A percentile compares a stretch with the other conserved stretches of the same genome.
Conservation (phyloP, 2,113 vertebrate genomes). For the Oriolus oriolus region DNA sequence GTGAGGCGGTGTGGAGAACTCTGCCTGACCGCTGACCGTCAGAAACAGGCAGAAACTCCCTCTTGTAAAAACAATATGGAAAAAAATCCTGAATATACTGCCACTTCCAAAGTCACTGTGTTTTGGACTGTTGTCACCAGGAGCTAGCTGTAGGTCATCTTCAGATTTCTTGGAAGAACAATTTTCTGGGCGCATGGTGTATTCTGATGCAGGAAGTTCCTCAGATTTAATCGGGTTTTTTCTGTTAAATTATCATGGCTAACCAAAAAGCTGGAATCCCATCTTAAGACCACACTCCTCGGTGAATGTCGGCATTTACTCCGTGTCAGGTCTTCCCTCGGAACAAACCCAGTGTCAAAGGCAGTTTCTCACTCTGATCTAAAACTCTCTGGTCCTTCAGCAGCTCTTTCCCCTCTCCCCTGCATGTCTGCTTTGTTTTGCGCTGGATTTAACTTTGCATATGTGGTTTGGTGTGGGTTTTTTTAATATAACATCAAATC, state of each 20-base stretch:
- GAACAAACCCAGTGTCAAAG: neutral
- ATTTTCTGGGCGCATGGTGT: neutral
- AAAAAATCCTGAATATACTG: neutral
- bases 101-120: neutral
- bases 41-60: neutral
- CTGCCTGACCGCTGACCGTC: neutral
- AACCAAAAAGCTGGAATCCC: neutral
- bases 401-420: neutral
- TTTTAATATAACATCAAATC: slow-evolving; percentile 60
- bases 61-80: neutral
- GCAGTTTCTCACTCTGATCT: neutral
- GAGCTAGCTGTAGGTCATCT: neutral
- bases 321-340: neutral
- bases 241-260: neutral
- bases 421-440: slow-evolving; percentile 3
- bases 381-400: neutral
- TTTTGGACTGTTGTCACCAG: neutral
- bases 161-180: neutral
- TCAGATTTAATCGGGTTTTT: neutral
- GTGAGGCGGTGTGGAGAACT: neutral
- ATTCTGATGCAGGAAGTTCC: neutral
- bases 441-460: slow-evolving; percentile 30
- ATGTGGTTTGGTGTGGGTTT: neutral
- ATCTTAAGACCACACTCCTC: neutral
- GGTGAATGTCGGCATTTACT: neutral